A percentile compares a stretch with the other conserved stretches of the same genome.
Evolutionary conservation across 2,113 vertebrate genomes (phyloP).

Genomic region (Coturnix japonica): DNA sequence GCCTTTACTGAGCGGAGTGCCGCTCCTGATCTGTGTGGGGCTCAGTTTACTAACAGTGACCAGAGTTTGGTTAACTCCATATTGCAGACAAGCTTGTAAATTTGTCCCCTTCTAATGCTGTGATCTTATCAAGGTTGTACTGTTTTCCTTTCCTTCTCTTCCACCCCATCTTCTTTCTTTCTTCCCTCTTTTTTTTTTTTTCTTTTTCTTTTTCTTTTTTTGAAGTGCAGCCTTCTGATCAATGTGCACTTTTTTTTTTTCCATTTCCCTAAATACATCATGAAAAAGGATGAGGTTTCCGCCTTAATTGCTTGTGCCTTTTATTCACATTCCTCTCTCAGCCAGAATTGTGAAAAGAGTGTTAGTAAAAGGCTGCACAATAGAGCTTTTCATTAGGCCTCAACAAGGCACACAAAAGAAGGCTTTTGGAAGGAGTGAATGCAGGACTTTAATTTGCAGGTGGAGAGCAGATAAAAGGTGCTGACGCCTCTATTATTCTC

Average conservation of each 20-base stretch:
- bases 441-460: constrained; percentile 86
- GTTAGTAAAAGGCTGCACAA: constrained; percentile 93
- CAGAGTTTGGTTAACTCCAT: constrained; percentile 68
- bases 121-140: constrained; percentile 68
- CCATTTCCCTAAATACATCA: constrained; percentile 83
- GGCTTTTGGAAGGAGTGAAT: constrained; percentile 88
- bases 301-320: constrained; percentile 89
- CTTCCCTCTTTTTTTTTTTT: background rate
- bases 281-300: constrained; percentile 87
- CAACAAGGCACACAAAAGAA: constrained; percentile 85
- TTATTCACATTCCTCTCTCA: constrained; percentile 86
- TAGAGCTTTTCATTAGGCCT: constrained; percentile 92
- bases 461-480: constrained; percentile 85
- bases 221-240: constrained; percentile 78
- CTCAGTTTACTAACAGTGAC: constrained; percentile 62
- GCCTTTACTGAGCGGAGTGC: constrained; percentile 5
- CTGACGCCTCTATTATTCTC: constrained; percentile 83
- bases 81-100: constrained; percentile 60
- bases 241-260: constrained; percentile 69
- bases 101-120: constrained; percentile 45
- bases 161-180: constrained; percentile 43
- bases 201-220: background rate
- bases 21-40: constrained; percentile 8
- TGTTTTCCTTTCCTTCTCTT: constrained; percentile 52
- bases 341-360: constrained; percentile 87